A percentile compares a stretch with the other conserved stretches of the same genome.
These are phyloP conservation scores for Agrilus planipennis DNA, from an alignment of 1,140 invertebrate genomes.

Conservation along the genomic window DNA sequence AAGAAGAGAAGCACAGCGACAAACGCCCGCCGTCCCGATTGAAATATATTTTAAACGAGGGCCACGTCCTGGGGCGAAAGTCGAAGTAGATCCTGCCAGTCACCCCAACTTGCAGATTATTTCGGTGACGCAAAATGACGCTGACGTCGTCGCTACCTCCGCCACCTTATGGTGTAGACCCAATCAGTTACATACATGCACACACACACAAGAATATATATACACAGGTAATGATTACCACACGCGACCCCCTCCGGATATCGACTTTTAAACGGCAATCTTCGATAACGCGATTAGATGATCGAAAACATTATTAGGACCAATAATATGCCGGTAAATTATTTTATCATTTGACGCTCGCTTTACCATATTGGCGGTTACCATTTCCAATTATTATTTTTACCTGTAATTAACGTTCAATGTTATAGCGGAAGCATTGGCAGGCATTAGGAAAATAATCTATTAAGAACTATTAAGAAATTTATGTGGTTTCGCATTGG, in stretches of 20 bases:
- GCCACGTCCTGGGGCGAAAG: conserved; percentile 1
- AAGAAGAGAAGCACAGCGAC: too few species aligned
- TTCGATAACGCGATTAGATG: too few species aligned
- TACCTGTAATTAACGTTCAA: not conserved
- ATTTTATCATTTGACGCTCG: not conserved
- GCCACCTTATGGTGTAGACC: too few species aligned
- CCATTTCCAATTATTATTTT: not conserved
- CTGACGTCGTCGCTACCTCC: not conserved
- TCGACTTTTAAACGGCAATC: conserved; percentile 3
- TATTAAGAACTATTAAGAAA: too few species aligned
- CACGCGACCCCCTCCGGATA: too few species aligned
- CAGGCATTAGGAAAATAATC: too few species aligned
- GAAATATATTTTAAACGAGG: conserved; percentile 5
- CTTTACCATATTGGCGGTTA: not conserved
- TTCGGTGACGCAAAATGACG: not conserved
- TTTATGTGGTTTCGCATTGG: too few species aligned
- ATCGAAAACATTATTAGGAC: too few species aligned
- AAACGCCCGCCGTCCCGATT: not conserved
- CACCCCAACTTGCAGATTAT: conserved; percentile 7
- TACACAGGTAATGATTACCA: too few species aligned
- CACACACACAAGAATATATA: not conserved
- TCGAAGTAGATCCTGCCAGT: conserved; percentile 1
- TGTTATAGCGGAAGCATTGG: too few species aligned
- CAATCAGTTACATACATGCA: conserved; percentile 3
- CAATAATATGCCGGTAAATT: too few species aligned